Percentiles rank a stretch among this genome's conserved stretches.
These are phyloP conservation scores for Glaucomys volans DNA, from an alignment of 2,113 vertebrate genomes.

Conservation along the genomic window DNA sequence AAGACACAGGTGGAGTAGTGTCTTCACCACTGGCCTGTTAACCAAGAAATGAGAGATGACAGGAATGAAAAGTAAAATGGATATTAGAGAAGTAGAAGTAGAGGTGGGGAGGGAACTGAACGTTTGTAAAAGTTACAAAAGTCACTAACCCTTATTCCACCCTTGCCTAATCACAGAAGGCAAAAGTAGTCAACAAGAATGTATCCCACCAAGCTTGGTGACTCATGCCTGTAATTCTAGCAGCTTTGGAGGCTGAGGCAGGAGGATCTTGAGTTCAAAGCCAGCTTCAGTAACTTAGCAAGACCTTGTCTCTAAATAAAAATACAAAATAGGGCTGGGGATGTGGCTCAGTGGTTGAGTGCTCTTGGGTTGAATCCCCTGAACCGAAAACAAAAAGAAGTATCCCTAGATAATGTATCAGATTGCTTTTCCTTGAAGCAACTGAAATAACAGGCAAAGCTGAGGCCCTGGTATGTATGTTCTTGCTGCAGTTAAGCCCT, in stretches of 20 bases:
- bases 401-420: not conserved
- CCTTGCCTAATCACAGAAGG: not conserved
- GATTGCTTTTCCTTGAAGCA: not conserved
- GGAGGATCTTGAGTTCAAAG: no score
- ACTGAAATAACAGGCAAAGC: not conserved
- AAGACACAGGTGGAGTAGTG: not conserved
- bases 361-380: no score
- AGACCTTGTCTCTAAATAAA: no score
- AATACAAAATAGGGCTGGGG: no score
- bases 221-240: no score
- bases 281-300: no score
- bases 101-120: not conserved
- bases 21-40: not conserved
- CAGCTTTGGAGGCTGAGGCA: no score
- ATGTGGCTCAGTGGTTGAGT: no score
- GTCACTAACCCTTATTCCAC: not conserved
- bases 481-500: not conserved
- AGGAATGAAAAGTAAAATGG: not conserved
- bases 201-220: not conserved
- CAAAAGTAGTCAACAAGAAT: not conserved
- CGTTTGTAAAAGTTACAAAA: constrained; percentile 1
- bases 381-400: no score
- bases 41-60: not conserved
- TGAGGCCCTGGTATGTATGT: not conserved
- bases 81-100: not conserved